phyloP scores from a whole-genome alignment of 2,888 invertebrate species.

The Netelia virgata region DNA sequence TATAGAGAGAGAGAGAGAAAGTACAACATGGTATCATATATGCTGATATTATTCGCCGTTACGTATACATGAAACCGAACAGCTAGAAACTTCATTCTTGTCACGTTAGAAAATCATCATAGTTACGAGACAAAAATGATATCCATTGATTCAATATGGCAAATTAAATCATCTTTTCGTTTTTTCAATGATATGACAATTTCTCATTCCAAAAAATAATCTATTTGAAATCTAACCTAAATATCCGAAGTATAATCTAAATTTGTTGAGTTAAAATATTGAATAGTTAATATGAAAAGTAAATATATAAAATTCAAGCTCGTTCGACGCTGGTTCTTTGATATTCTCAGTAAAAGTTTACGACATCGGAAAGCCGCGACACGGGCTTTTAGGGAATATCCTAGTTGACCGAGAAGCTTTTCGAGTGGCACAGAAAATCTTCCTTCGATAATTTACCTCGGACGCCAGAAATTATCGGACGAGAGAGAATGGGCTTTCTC shows the following conservation, averaged over 20 bases:
- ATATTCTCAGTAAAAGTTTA: not conserved
- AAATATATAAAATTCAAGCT: not conserved
- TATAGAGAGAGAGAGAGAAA: not conserved
- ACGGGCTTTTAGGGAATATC: conserved; percentile 17
- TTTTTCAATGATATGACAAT: too few species aligned
- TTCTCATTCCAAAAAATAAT: too few species aligned
- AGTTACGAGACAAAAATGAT: conserved; percentile 4
- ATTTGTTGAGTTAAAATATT: too few species aligned
- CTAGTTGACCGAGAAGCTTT: conserved; percentile 46
- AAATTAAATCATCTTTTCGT: not conserved
- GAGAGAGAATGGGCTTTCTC: conserved; percentile 23
- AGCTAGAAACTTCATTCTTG: not conserved
- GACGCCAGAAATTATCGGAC: conserved; percentile 58
- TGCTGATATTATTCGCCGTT: conserved; percentile 22
- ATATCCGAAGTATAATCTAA: too few species aligned
- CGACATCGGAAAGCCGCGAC: conserved; percentile 12
- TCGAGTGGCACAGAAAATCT: conserved; percentile 18
- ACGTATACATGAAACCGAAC: conserved; percentile 27
- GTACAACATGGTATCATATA: conserved; percentile 21
- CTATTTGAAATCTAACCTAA: too few species aligned
- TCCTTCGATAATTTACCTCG: conserved; percentile 59
- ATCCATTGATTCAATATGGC: not conserved
- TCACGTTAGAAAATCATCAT: conserved; percentile 14
- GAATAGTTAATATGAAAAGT: too few species aligned
- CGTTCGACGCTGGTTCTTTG: not conserved